Evolutionary conservation across 2,113 vertebrate species (phyloP).

Genomic region (Crocuta crocuta): DNA sequence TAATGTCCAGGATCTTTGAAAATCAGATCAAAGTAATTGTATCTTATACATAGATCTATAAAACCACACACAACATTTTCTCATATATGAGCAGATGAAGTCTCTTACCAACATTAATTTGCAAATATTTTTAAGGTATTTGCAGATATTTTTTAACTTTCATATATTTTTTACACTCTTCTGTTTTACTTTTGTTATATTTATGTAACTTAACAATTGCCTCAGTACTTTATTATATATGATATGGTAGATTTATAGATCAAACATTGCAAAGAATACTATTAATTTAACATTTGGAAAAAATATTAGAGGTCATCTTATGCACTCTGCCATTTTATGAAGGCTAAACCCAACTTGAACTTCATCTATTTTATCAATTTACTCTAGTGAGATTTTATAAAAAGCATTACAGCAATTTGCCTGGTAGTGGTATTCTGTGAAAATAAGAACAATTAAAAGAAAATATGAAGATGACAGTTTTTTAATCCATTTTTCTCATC

Average conservation of each 20-base stretch:
- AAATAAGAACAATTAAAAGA: not conserved
- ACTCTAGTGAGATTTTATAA: constrained; percentile 17
- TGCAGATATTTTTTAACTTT: constrained; percentile 23
- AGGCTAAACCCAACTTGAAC: not conserved
- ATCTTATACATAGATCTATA: not conserved
- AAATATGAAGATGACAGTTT: not conserved
- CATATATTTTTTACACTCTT: not conserved
- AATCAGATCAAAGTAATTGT: not conserved
- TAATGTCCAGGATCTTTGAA: not conserved
- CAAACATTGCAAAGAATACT: not conserved
- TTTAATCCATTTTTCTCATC: not conserved
- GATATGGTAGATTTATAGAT: not conserved
- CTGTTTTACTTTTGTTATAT: not conserved
- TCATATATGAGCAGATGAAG: not conserved
- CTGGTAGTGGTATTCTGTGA: not conserved
- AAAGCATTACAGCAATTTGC: not conserved
- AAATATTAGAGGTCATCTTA: not conserved
- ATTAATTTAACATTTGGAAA: not conserved
- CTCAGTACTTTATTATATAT: not conserved
- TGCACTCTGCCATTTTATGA: not conserved
- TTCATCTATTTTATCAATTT: not conserved
- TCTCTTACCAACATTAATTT: not conserved
- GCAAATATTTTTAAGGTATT: not conserved
- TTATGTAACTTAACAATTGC: not conserved
- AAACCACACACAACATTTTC: not conserved